Base-by-base conservation (phyloP, 1,140 invertebrate species). In the Rhagoletis zephyria region DNA sequence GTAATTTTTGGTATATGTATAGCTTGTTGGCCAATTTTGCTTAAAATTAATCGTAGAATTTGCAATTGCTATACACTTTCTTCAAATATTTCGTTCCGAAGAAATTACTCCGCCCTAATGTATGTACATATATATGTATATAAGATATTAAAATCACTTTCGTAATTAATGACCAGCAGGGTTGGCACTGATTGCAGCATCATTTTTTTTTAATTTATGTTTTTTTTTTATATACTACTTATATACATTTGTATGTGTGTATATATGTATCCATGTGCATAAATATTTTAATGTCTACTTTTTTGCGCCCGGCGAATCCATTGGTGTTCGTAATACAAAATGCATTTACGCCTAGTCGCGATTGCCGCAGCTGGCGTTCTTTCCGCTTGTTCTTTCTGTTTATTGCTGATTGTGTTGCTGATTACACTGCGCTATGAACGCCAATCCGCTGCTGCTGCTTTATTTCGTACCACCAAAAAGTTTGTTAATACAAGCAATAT, bases 71-170 rank as follows among this genome's bases (percentile, higher is more conserved):
- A 30, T 30, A 30, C 30, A 30, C 30, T 30, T 30, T 30, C 30
- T 30, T 30, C 30, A 30, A 30, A 30, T 30, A 1, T 30, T 30
- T 30, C 30, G 30, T 1, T 30, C 30, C 30, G 30, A 30, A 30
- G 30, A 30, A 30, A 30, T 30, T 30, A 30, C 30, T 30, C 1
- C 30, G 1, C 30, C 30, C 30, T 30, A 30, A 30, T 30, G 30
- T 30, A 30, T 30, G 30, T 30, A 30, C 30, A 30, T 30, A 30
- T 30, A 1, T 30, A n/a, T n/a, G n/a, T n/a, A 30, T 30, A 74
- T 74, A 74, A 74, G 45, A 74, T 74, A 74, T 74, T 48, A 74
- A 74, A 74, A 74, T 74, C 67, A 45, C 67, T 74, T 48, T 14
- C 12, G 42, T 74, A 74, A 74, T 74, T 74, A 74, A 74, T 74